Base-by-base conservation (phyloP, 2,888 invertebrate genomes). In the Dolichopus griseipennis region DNA sequence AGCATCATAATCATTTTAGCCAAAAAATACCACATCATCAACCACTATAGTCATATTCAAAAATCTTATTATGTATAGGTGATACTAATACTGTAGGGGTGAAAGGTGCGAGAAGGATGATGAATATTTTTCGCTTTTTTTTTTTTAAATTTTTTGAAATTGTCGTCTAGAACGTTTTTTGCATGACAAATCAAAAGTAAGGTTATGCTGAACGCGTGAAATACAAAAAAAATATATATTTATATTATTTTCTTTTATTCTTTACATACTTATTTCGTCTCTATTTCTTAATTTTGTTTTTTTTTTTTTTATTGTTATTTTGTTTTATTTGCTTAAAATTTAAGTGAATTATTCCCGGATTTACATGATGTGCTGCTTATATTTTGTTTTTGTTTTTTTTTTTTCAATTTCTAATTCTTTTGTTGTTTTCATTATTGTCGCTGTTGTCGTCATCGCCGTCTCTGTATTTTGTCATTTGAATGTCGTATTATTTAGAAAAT, bases 301-400 rank as follows among this genome's bases (percentile, higher is more conserved):
- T 37, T 37, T 37, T 41, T 41, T 41, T 41, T 41, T 41, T 41
- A 15, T 18, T 52, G 6, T 52, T 7, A 5, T 37, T 10, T 37
- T 7, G 6, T 52, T 52, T 52, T 52, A 52, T 52, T 18, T 52
- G 52, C 52, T 15, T n/a, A 52, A 52, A 52, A 52, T 52, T 52
- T 52, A 52, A 52, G n/a, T 52, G 52, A 52, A 52, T 52, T 52
- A 52, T 18, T 52, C 52, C 52, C 52, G 52, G 52, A 52, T 52
- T 52, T 52, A 18, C 15, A 52, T 52, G 15, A 52, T 18, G 18
- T 18, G 27, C 27, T 27, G 27, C 27, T 27, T n/a, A 37, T 37
- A 37, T 37, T 37, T 37, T 37, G 7, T 37, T 10, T 8, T 37
- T 37, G 7, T 37, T 37, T 10, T 37, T 37, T 27, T 27, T 27